phyloP scores from a whole-genome alignment of 2,113 vertebrate species.

The Nymphicus hollandicus region DNA sequence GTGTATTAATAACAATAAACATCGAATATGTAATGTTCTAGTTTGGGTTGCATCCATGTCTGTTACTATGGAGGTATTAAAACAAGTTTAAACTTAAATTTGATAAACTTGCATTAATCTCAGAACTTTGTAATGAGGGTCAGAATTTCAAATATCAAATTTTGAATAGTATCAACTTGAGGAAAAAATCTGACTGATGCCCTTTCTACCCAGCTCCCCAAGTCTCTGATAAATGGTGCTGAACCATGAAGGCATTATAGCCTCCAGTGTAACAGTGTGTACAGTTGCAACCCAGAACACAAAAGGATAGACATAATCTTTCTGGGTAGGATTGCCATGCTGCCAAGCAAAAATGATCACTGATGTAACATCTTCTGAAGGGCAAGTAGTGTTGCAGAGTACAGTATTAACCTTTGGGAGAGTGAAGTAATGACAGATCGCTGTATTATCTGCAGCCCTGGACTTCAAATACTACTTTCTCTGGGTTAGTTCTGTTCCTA shows the following conservation, averaged over 20 bases:
- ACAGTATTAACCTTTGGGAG: not conserved
- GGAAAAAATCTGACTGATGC: conserved; percentile 12
- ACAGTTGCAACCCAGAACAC: not conserved
- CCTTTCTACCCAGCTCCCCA: conserved; percentile 1
- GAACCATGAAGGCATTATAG: not conserved
- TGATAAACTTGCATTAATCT: not conserved
- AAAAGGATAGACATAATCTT: not conserved
- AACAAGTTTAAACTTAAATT: not conserved
- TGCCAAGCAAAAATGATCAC: not conserved
- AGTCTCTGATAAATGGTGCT: conserved; percentile 28
- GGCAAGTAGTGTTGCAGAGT: not conserved
- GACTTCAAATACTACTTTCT: not conserved
- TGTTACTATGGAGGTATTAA: not conserved
- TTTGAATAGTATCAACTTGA: not conserved
- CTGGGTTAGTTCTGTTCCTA: not conserved
- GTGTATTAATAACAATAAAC: not conserved
- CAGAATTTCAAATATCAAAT: not conserved
- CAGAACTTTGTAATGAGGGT: not conserved
- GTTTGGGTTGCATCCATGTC: not conserved
- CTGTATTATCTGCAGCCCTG: not conserved
- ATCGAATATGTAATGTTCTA: not conserved
- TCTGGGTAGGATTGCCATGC: not conserved
- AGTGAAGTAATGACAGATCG: not conserved
- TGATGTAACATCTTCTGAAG: not conserved
- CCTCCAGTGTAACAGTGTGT: not conserved